phyloP scores from a whole-genome alignment of 2,113 vertebrate genomes.

The Lamprotornis superbus region DNA sequence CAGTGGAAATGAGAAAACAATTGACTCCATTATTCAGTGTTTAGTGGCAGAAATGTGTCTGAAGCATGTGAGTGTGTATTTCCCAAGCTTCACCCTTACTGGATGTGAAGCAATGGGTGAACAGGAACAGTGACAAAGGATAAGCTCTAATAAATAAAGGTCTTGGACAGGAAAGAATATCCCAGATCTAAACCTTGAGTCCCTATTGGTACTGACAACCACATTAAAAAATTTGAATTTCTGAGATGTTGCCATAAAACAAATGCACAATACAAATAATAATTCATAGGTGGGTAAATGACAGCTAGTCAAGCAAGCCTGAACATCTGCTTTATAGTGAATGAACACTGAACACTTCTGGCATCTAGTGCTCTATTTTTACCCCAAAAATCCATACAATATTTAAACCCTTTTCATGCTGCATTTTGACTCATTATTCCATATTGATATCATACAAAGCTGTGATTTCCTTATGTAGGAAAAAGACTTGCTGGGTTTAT shows the following conservation, averaged over 20 bases:
- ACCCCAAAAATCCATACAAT: background rate
- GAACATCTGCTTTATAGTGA: background rate
- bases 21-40: background rate
- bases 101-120: background rate
- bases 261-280: background rate
- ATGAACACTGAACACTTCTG: background rate
- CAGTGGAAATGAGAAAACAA: background rate
- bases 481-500: background rate
- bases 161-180: background rate
- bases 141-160: background rate
- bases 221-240: background rate
- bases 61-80: background rate
- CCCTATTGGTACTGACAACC: background rate
- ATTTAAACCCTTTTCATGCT: slow-evolving; percentile 26
- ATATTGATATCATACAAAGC: slow-evolving; percentile 10
- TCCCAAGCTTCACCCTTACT: background rate
- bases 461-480: background rate
- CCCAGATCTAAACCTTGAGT: background rate
- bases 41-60: background rate
- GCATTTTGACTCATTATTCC: slow-evolving; percentile 43
- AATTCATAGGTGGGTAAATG: background rate
- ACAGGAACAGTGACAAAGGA: background rate
- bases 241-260: background rate
- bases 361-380: slow-evolving; percentile 39
- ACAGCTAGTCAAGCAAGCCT: background rate